These are phyloP conservation scores for Petroica traversi DNA, from an alignment of 2,113 vertebrate genomes.

Conservation along the genomic window DNA sequence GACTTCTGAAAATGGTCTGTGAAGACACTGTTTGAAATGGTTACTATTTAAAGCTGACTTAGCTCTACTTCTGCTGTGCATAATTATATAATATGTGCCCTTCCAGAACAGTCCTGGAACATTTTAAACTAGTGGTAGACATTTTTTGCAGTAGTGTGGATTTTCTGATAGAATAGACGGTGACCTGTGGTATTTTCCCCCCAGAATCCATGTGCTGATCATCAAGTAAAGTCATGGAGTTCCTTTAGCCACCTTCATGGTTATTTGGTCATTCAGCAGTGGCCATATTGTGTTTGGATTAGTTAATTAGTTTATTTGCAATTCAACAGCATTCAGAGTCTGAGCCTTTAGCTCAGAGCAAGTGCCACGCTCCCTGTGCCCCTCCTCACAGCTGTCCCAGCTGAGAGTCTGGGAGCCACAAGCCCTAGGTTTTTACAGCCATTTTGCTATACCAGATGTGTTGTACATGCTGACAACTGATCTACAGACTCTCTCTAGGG, in stretches of 20 bases:
- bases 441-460: background rate
- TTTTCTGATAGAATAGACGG: background rate
- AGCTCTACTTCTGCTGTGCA: background rate
- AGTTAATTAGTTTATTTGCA: background rate
- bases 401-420: background rate
- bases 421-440: background rate
- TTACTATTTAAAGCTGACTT: slow-evolving; percentile 42
- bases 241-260: background rate
- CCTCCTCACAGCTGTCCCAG: background rate
- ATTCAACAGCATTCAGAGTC: background rate
- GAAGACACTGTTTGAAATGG: background rate
- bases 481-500: background rate
- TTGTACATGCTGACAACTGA: background rate
- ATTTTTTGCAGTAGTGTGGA: background rate
- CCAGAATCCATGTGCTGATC: background rate
- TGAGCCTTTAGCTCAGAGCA: background rate
- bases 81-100: background rate
- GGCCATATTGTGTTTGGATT: background rate
- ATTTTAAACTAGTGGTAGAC: background rate
- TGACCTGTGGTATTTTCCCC: background rate
- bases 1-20: slow-evolving; percentile 37
- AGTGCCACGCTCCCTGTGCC: background rate
- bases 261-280: background rate
- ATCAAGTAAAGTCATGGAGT: background rate
- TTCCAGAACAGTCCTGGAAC: background rate